Percentiles rank a stretch among this genome's conserved stretches.
Conservation (phyloP, 1,140 invertebrate species). For the Drosophila ananassae region DNA sequence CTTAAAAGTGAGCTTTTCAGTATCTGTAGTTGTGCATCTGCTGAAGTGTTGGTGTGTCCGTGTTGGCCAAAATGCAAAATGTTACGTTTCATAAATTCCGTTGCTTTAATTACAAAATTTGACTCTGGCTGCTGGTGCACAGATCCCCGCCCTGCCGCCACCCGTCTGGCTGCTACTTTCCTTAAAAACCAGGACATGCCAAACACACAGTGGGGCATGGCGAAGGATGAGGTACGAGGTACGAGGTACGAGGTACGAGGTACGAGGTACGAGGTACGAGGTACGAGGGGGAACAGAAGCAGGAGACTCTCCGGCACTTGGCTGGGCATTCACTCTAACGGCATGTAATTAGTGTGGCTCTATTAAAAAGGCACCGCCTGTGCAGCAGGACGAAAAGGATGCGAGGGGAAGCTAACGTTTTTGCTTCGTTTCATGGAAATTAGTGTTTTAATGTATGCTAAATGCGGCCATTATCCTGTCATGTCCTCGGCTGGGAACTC, state of each 20-base stretch:
- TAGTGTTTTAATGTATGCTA: constrained; percentile 83
- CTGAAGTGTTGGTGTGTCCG: not conserved
- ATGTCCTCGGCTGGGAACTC: constrained; percentile 47
- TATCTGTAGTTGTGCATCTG: not conserved
- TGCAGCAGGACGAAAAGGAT: constrained; percentile 24
- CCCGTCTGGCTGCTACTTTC: constrained; percentile 1
- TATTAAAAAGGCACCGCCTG: constrained; percentile 80
- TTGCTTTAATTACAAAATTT: constrained; percentile 79
- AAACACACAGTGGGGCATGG: constrained; percentile 7
- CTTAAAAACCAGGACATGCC: constrained; percentile 14
- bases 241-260: no score
- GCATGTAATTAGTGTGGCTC: constrained; percentile 82
- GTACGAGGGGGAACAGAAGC: not conserved
- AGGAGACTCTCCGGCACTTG: constrained; percentile 41
- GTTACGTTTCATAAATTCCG: constrained; percentile 82
- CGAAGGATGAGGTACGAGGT: no score
- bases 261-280: no score
- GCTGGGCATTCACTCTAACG: constrained; percentile 75
- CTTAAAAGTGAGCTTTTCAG: no score
- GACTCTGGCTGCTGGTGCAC: constrained; percentile 53
- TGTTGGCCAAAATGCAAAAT: constrained; percentile 56
- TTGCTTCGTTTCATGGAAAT: constrained; percentile 76
- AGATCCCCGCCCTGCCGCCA: not conserved
- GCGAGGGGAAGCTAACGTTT: constrained; percentile 32
- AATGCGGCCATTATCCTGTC: constrained; percentile 73